Base-by-base conservation (phyloP, 2,888 invertebrate species). In the Stenchaetothrips biformis region DNA sequence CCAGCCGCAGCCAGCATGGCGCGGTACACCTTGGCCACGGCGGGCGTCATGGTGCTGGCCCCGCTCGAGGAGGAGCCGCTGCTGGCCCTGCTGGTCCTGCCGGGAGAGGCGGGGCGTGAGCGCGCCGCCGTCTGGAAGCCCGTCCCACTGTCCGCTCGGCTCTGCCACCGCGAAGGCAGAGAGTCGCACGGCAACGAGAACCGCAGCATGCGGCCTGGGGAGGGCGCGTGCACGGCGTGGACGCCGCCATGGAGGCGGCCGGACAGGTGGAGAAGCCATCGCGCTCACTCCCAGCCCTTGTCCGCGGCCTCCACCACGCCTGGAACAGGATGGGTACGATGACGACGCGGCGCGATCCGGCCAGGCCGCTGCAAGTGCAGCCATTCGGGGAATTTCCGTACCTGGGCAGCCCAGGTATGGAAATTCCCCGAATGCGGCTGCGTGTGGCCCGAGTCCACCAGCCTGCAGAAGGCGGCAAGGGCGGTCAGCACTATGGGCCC, bases 231-330 rank as follows among this genome's bases (percentile, higher is more conserved):
- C 11, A 85, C 83, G 18, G 85, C 82, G 78, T 84, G 84, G 48
- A 85, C 83, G 2, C 84, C 83, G 37, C 83, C 83, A n/a, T 82
- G 82, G 49, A 83, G 83, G 87, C 90, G 89, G 78, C 91, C 90
- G 81, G 91, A 89, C 84, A 91, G 89, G 79, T 89, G 89, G 78
- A 92, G 88, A 87, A 91, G 87, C 25, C 89, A 88, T 83, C 91
- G 91, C 0, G 92, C 92, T 93, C 93, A 93, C 6, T 86, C 86
- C 88, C 90, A 90, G 81, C 90, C 84, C 84, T 90, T 91, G 83
- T 90, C 90, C 0, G 91, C 89, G 0, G 90, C 90, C 82, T 92
- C 92, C 62, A 92, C 85, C 78, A 92, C 84, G 0, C 91, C 92
- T 85, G 89, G 86, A 77, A 90, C 81, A 13, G 80, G 80, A 9